These are phyloP conservation scores for Nomada flava DNA, from an alignment of 2,888 invertebrate species.

Conservation along the genomic window DNA sequence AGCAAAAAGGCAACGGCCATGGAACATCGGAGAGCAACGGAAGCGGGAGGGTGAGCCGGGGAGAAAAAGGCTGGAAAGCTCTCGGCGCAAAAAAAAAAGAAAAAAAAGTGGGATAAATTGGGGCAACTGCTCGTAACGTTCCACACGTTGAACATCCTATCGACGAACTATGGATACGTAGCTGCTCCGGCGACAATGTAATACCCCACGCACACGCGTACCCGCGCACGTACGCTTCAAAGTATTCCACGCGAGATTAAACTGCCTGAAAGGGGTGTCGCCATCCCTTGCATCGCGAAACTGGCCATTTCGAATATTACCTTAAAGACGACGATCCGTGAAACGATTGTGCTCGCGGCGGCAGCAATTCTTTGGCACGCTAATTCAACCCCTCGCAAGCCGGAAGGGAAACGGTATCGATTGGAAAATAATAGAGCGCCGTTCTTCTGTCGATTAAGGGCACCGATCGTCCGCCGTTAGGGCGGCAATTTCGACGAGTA, in stretches of 20 bases:
- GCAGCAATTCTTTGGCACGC: slow-evolving; percentile 30
- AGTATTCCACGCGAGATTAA: slow-evolving; percentile 48
- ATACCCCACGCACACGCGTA: slow-evolving; percentile 23
- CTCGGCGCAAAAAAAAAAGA: slow-evolving; percentile 42
- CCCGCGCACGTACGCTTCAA: not conserved
- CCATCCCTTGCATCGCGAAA: not conserved
- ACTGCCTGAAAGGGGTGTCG: slow-evolving; percentile 29
- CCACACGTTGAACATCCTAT: slow-evolving; percentile 58
- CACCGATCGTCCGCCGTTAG: slow-evolving; percentile 17
- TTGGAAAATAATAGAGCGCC: slow-evolving; percentile 46
- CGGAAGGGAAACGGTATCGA: slow-evolving; percentile 31
- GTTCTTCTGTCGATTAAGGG: slow-evolving; percentile 22
- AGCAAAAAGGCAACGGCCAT: slow-evolving; percentile 54
- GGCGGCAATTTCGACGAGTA: slow-evolving; percentile 37
- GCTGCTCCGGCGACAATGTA: slow-evolving; percentile 19
- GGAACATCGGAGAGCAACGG: slow-evolving; percentile 17
- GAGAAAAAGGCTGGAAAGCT: slow-evolving; percentile 63
- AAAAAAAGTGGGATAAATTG: slow-evolving; percentile 71
- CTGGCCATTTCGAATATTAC: slow-evolving; percentile 41
- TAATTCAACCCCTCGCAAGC: slow-evolving; percentile 1
- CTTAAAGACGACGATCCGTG: slow-evolving; percentile 30
- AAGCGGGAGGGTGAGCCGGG: not conserved
- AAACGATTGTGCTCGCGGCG: not conserved
- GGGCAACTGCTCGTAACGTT: slow-evolving; percentile 72
- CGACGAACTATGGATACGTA: slow-evolving; percentile 64